Base-by-base conservation (phyloP, 2,888 invertebrate genomes). In the Troglohyphantes excavatus region DNA sequence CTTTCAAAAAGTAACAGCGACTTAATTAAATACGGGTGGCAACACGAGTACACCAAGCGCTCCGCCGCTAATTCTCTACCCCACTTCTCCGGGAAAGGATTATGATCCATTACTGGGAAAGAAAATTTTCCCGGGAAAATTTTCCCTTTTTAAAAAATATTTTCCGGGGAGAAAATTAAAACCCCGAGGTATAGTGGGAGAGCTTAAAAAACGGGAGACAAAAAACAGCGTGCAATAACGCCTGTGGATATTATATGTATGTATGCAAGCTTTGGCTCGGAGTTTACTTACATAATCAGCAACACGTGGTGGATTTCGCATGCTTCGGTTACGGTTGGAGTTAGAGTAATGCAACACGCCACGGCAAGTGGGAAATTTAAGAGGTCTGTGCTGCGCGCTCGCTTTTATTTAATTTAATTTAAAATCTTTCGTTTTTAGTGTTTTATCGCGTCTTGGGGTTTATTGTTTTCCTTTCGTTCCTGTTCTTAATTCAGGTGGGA, bases 11-110 rank as follows among this genome's bases (percentile, higher is more conserved):
- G 85, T 85, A 85, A 75, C 82, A 72, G 88, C 88, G 76, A 88
- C 88, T 88, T 88, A 82, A 88, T 88, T 88, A 88, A 88, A 88
- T 82, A 88, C 88, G 82, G 88, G 68, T 82, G 88, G 88, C 88
- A 88, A 82, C 88, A 88, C 81, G 75, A 82, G 88, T 85, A 73
- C 76, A 33, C 33, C 33, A 26, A 59, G 82, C 59, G 19, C 61
- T 67, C 59, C 85, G 81, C 82, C 88, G 82, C 88, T 88, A 82
- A 88, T 88, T 88, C 88, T 75, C 67, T 82, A 81, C 87, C 82
- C 82, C 88, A 88, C 82, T 88, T 76, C 88, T 61, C 87, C 79
- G 65, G 46, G 84, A 67, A 63, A 84, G 85, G 85, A 85, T 85
- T 85, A 85, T 85, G 88, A 88, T 88, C 88, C 88, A 88, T 88